Evolutionary conservation across 2,888 invertebrate genomes (phyloP).

Genomic region (Notocelia uddmanniana): DNA sequence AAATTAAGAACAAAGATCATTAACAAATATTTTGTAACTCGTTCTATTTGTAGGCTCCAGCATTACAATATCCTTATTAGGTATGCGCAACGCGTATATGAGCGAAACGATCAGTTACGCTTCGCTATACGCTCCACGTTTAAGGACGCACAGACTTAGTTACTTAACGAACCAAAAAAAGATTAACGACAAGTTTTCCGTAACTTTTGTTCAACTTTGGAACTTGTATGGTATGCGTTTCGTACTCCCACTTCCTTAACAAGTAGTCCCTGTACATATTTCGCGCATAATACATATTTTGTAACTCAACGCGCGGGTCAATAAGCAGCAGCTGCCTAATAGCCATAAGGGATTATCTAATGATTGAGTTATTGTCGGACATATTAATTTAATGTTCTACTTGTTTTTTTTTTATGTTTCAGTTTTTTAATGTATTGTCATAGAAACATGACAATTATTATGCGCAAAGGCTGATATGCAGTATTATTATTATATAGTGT

Average conservation of each 20-base stretch:
- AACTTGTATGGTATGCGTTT: neutral
- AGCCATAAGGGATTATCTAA: too few relatives aligned
- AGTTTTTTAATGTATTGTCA: too few relatives aligned
- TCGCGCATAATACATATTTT: too few relatives aligned
- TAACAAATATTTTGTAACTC: slow-evolving; percentile 29
- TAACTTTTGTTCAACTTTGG: slow-evolving; percentile 19
- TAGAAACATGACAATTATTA: too few relatives aligned
- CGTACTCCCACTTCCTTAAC: neutral
- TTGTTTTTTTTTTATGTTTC: too few relatives aligned
- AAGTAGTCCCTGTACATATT: too few relatives aligned
- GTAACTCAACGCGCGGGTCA: too few relatives aligned
- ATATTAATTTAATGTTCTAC: too few relatives aligned
- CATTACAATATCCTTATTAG: slow-evolving; percentile 41
- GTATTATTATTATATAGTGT: too few relatives aligned
- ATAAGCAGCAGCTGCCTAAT: too few relatives aligned
- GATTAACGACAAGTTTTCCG: neutral
- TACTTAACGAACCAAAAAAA: slow-evolving; percentile 34
- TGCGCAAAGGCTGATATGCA: too few relatives aligned
- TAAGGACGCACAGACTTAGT: slow-evolving; percentile 33
- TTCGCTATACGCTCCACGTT: slow-evolving; percentile 34
- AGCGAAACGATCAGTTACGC: slow-evolving; percentile 41
- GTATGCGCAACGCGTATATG: slow-evolving; percentile 37
- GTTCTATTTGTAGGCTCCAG: slow-evolving; percentile 16
- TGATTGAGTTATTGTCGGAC: too few relatives aligned
- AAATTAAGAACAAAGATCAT: neutral